A percentile compares a stretch with the other conserved stretches of the same genome.
phyloP scores from a whole-genome alignment of 30 jellyfish, hydroid and myxozoan genomes.

The Mastigias papua region DNA sequence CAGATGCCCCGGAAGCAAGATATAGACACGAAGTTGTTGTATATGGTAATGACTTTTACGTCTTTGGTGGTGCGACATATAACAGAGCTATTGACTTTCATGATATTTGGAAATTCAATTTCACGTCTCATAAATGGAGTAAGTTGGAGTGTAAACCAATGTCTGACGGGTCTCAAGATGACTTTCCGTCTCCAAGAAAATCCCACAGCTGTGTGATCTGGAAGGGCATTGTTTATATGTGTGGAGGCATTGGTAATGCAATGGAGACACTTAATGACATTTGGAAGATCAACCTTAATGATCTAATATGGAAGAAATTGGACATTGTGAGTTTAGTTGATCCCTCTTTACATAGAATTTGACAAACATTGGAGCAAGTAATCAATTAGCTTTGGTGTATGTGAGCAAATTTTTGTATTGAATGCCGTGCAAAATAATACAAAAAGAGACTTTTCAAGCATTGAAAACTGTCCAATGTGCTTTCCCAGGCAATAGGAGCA shows the following conservation, averaged over 20 bases:
- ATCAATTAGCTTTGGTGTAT: too few relatives aligned
- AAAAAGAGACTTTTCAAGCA: too few relatives aligned
- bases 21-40: constrained; percentile 86
- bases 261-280: constrained; percentile 41
- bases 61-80: constrained; percentile 79
- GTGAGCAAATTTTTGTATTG: too few relatives aligned
- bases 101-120: constrained; percentile 47
- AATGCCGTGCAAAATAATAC: too few relatives aligned
- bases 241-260: constrained; percentile 69
- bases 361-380: background rate
- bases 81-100: constrained; percentile 44
- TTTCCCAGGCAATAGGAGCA: too few relatives aligned
- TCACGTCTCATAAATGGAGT: constrained; percentile 47
- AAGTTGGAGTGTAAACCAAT: constrained; percentile 53
- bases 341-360: background rate
- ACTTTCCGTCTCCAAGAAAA: constrained; percentile 72
- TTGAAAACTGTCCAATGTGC: too few relatives aligned
- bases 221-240: constrained; percentile 70
- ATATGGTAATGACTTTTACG: constrained; percentile 40
- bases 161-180: background rate
- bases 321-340: constrained; percentile 50
- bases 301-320: constrained; percentile 61
- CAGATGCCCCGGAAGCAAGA: constrained; percentile 57
- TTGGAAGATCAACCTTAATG: constrained; percentile 71
- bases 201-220: constrained; percentile 79